Evolutionary conservation across 1,140 invertebrate genomes (phyloP).

Genomic region (Spodoptera frugiperda): DNA sequence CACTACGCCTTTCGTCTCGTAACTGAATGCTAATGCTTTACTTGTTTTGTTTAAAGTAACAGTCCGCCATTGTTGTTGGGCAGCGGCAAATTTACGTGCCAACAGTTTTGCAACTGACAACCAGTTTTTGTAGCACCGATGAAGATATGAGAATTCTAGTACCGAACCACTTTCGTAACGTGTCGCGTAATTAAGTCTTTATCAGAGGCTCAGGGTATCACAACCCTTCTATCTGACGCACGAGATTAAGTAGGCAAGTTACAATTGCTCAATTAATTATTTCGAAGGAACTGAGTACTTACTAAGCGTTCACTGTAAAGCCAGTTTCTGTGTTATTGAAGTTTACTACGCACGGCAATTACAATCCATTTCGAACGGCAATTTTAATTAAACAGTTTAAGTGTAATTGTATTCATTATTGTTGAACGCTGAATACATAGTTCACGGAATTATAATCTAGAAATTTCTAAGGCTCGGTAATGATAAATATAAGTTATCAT

Average conservation of each 20-base stretch:
- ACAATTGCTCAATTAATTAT: slow-evolving; percentile 60
- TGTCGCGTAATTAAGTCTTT: slow-evolving; percentile 71
- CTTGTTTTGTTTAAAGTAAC: slow-evolving; percentile 68
- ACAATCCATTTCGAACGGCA: slow-evolving; percentile 36
- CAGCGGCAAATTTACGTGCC: slow-evolving; percentile 71
- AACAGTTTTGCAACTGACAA: slow-evolving; percentile 69
- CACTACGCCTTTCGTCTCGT: slow-evolving; percentile 62
- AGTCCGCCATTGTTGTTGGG: slow-evolving; percentile 66
- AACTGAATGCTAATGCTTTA: slow-evolving; percentile 66
- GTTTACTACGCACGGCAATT: slow-evolving; percentile 42
- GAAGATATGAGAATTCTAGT: slow-evolving; percentile 72
- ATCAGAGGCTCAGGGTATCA: slow-evolving; percentile 58
- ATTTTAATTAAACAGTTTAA: slow-evolving; percentile 45
- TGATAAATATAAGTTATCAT: slow-evolving; percentile 28
- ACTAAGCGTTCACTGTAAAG: slow-evolving; percentile 12
- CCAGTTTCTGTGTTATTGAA: slow-evolving; percentile 34
- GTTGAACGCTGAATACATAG: slow-evolving; percentile 26
- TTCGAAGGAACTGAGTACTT: slow-evolving; percentile 38
- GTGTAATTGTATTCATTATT: slow-evolving; percentile 40
- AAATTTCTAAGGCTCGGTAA: slow-evolving; percentile 9
- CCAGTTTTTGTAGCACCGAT: slow-evolving; percentile 73
- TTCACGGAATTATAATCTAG: slow-evolving; percentile 22
- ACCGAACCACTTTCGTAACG: slow-evolving; percentile 63
- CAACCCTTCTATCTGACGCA: slow-evolving; percentile 51
- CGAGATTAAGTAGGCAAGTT: slow-evolving; percentile 53